These are phyloP conservation scores for Falcaria lacertinaria DNA, from an alignment of 2,888 invertebrate species.

Conservation along the genomic window DNA sequence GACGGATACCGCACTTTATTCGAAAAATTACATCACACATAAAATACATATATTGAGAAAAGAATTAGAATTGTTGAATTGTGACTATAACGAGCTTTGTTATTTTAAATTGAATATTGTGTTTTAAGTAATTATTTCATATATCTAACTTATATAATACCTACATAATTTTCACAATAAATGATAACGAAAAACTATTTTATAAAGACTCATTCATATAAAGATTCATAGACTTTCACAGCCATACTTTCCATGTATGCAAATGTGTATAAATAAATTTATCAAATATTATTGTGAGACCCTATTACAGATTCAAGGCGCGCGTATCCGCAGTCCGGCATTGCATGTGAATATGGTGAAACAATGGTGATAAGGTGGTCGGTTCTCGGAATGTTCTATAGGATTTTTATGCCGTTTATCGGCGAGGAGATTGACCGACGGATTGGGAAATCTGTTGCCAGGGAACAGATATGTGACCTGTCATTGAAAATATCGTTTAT, in stretches of 20 bases:
- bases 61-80: too few relatives aligned
- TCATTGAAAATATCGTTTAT: slow-evolving; percentile 9
- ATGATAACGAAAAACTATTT: too few relatives aligned
- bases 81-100: too few relatives aligned
- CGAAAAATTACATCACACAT: too few relatives aligned
- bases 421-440: slow-evolving; percentile 50
- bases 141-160: too few relatives aligned
- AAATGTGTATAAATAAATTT: slow-evolving; percentile 74
- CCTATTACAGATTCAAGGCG: slow-evolving; percentile 68
- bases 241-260: slow-evolving; percentile 66
- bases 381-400: slow-evolving; percentile 66
- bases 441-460: slow-evolving; percentile 6
- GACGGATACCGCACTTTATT: too few relatives aligned
- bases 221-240: slow-evolving; percentile 42
- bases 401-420: slow-evolving; percentile 67
- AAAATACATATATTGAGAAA: too few relatives aligned
- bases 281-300: slow-evolving; percentile 78
- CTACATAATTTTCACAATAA: too few relatives aligned
- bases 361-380: slow-evolving; percentile 77
- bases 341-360: slow-evolving; percentile 66
- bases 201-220: not conserved
- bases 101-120: too few relatives aligned
- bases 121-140: too few relatives aligned
- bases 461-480: slow-evolving; percentile 42
- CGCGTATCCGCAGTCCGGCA: slow-evolving; percentile 69